Conservation (phyloP, 2,888 invertebrate species). For the Chirona hameri region DNA sequence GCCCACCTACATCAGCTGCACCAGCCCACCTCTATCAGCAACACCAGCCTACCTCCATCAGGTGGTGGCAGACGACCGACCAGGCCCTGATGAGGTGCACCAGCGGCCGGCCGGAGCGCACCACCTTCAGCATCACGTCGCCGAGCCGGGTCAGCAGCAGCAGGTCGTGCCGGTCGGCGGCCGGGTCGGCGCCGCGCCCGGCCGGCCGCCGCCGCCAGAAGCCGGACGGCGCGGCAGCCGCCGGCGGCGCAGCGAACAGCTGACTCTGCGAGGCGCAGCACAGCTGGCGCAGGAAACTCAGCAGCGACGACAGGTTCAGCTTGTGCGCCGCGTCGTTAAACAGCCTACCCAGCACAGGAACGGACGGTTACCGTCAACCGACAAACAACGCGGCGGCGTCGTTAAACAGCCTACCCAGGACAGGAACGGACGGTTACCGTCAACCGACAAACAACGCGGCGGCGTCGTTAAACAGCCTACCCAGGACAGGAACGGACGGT, state of each 20-base stretch:
- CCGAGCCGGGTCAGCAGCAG: constrained; percentile 74
- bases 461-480: too few relatives aligned
- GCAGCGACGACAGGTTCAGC: constrained; percentile 76
- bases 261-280: constrained; percentile 82
- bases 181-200: neutral
- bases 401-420: too few relatives aligned
- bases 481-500: too few relatives aligned
- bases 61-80: constrained; percentile 87
- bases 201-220: constrained; percentile 27
- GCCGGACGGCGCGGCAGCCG: constrained; percentile 31
- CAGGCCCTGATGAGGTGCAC: constrained; percentile 87
- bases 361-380: too few relatives aligned
- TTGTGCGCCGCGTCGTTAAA: constrained; percentile 86
- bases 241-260: constrained; percentile 52
- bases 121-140: constrained; percentile 81
- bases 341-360: too few relatives aligned
- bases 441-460: too few relatives aligned
- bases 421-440: too few relatives aligned
- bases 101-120: constrained; percentile 78
- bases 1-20: too few relatives aligned
- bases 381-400: too few relatives aligned
- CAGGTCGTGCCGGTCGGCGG: constrained; percentile 39
- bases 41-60: constrained; percentile 85
- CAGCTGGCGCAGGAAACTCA: constrained; percentile 74
- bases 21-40: too few relatives aligned